Base-by-base conservation (phyloP, 2,797 vertebrate genomes). In the Linurgus olivaceus region DNA sequence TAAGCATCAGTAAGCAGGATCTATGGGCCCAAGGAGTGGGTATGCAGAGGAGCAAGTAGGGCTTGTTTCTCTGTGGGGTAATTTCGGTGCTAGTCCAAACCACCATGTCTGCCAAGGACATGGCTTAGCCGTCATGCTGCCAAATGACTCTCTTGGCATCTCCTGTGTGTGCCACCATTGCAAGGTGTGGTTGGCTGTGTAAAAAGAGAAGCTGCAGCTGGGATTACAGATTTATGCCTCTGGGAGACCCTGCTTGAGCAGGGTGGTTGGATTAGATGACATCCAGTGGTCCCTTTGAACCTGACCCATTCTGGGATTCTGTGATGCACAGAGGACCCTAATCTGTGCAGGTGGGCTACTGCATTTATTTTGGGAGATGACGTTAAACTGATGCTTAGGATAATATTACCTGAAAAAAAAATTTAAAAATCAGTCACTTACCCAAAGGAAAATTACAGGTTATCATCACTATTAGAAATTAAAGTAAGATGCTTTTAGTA, bases 41-140 rank as follows among this genome's bases (percentile, higher is more conserved):
- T 65, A 10, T 1, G 0, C 25, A 72, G 52, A 55, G 55, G 33
- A 86, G 29, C 35, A 78, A 83, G 47, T 15, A 62, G 61, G 37
- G 11, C 24, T 25, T 14, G 35, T 87, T 73, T 26, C 15, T 63
- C 10, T 93, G 58, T 8, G 26, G 13, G 11, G 26, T 59, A 35
- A 24, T 67, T 61, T 47, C 33, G 17, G 24, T 82, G 31, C 47
- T 55, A 57, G 0, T 70, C n/a, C n/a, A 48, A 91, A 47, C 20
- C 37, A 28, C 37, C 12, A 33, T 15, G 25, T 70, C 37, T 67
- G 11, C 23, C 0, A 0, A 79, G 35, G n/a, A 47, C 12, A 1
- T 15, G 33, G 15, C 25, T 90, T 55, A 89, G 67, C 26, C 6
- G 0, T 12, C 42, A 23, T 67, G 65, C 51, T 87, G 37, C 57